A percentile compares a stretch with the other conserved stretches of the same genome.
These are phyloP conservation scores for Pandemis heparana DNA, from an alignment of 2,888 invertebrate genomes.

Conservation along the genomic window DNA sequence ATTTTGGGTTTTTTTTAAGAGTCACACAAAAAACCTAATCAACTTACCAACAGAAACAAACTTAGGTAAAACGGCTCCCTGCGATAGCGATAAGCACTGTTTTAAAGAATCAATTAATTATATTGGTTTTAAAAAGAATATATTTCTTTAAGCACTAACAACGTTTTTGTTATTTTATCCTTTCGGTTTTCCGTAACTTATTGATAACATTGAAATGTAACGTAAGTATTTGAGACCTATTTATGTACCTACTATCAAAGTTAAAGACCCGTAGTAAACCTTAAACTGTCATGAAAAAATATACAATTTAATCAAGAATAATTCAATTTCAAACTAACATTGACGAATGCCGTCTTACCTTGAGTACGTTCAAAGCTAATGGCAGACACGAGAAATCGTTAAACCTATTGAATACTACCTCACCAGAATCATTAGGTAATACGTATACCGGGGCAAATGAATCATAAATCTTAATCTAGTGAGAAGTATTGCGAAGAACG, in stretches of 20 bases:
- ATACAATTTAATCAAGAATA: background rate
- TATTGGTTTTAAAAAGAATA: background rate
- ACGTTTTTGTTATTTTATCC: background rate
- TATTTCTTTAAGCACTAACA: background rate
- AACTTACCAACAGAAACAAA: background rate
- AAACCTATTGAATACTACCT: background rate
- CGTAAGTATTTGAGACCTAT: too few species aligned
- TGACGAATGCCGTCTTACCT: background rate
- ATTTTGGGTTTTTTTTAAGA: constrained; percentile 16
- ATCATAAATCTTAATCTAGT: constrained; percentile 40
- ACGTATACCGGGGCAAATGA: constrained; percentile 22
- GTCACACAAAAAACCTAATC: constrained; percentile 22
- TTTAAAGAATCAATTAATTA: constrained; percentile 22
- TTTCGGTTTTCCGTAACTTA: background rate
- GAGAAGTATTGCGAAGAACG: constrained; percentile 32
- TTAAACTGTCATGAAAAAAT: background rate
- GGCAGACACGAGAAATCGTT: constrained; percentile 3
- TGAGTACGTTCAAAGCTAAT: background rate
- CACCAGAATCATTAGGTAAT: constrained; percentile 22
- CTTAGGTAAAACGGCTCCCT: background rate
- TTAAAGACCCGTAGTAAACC: background rate
- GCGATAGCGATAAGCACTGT: constrained; percentile 15
- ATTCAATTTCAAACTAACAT: background rate
- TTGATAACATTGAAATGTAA: too few species aligned
- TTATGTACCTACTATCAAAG: background rate